phyloP scores from a whole-genome alignment of 1,140 invertebrate species.

The Atta texana region DNA sequence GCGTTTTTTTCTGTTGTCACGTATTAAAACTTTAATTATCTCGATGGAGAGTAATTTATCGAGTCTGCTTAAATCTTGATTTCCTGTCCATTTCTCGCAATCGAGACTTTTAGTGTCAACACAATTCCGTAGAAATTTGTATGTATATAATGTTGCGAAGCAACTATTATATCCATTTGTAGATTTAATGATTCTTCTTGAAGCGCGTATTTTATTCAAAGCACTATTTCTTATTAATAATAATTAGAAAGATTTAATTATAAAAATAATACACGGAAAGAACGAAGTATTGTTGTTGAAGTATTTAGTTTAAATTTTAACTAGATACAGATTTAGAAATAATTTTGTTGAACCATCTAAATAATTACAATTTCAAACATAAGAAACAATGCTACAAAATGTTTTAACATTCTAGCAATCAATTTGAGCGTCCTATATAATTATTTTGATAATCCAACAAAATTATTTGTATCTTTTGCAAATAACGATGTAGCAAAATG shows the following conservation, averaged over 20 bases:
- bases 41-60: slow-evolving; percentile 34
- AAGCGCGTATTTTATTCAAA: background rate
- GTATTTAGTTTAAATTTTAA: no score
- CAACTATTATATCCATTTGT: background rate
- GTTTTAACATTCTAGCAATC: no score
- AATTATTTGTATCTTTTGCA: no score
- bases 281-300: no score
- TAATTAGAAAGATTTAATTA: background rate
- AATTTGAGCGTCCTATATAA: no score
- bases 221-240: background rate
- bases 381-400: no score
- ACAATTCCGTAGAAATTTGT: slow-evolving; percentile 41
- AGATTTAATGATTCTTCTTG: slow-evolving; percentile 13
- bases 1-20: slow-evolving; percentile 28
- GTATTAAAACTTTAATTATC: slow-evolving; percentile 14
- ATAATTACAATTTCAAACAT: no score
- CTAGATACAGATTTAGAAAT: no score
- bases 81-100: slow-evolving; percentile 41
- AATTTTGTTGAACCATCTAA: no score
- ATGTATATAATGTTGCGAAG: background rate
- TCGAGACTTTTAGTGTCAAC: slow-evolving; percentile 33
- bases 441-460: no score
- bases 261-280: background rate
- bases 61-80: slow-evolving; percentile 21
- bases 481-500: no score